These are phyloP conservation scores for Nylanderia fulva DNA, from an alignment of 1,140 invertebrate species.

Conservation along the genomic window DNA sequence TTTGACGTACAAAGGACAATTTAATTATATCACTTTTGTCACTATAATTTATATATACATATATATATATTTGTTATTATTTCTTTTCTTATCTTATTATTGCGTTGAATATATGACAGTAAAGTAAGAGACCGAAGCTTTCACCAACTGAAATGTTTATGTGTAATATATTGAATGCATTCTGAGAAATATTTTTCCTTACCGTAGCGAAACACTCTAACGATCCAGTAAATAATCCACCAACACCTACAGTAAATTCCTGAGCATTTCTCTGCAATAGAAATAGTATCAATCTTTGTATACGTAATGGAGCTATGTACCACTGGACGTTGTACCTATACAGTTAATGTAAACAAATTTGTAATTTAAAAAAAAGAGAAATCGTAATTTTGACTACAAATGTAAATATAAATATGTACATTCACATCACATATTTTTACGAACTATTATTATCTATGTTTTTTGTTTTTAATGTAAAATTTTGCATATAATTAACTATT, in stretches of 20 bases:
- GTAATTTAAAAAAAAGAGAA: neutral
- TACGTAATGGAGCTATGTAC: neutral
- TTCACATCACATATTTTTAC: neutral
- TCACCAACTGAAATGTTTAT: neutral
- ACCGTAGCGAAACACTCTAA: constrained; percentile 17
- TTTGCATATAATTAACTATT: no score
- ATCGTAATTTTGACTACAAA: neutral
- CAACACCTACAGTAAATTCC: neutral
- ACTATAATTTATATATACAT: no score
- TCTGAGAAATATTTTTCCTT: neutral
- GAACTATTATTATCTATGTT: no score
- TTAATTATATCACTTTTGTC: no score
- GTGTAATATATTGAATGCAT: neutral
- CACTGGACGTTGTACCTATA: neutral
- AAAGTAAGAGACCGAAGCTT: constrained; percentile 20
- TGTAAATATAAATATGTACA: neutral
- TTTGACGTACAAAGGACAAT: no score
- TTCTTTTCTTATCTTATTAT: neutral
- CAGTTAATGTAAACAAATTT: neutral
- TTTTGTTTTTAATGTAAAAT: no score
- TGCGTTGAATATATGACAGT: constrained; percentile 20
- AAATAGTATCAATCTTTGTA: neutral
- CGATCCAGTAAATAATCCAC: neutral
- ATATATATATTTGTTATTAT: neutral
- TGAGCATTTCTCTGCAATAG: neutral